A percentile compares a stretch with the other conserved stretches of the same genome.
Conservation (phyloP, 2,888 invertebrate genomes). For the Spodoptera picta region DNA sequence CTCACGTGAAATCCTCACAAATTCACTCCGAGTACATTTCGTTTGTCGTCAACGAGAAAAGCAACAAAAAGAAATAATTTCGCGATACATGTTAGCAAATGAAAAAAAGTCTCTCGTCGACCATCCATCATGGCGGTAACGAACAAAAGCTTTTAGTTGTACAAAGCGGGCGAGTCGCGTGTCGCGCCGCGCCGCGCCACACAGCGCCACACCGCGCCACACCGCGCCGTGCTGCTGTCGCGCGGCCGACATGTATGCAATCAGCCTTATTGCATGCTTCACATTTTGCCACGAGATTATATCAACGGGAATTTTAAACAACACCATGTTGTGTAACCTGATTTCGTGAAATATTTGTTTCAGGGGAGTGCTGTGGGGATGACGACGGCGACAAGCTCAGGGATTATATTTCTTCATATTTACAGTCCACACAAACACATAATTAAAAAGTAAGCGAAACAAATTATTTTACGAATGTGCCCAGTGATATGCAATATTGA, state of each 20-base stretch:
- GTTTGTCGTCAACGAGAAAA: constrained; percentile 44
- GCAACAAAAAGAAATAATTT: constrained; percentile 56
- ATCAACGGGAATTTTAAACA: constrained; percentile 41
- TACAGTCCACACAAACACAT: constrained; percentile 10
- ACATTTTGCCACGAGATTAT: constrained; percentile 36
- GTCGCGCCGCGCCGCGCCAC: constrained; percentile 38
- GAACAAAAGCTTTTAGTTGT: constrained; percentile 68
- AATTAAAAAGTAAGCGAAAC: too few species aligned
- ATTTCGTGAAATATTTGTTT: constrained; percentile 20
- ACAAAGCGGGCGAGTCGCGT: constrained; percentile 40
- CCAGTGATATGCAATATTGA: too few species aligned
- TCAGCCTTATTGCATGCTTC: constrained; percentile 53
- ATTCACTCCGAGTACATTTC: constrained; percentile 38
- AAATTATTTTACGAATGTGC: too few species aligned
- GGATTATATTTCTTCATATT: constrained; percentile 1
- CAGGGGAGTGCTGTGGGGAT: constrained; percentile 6
- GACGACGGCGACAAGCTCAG: neutral
- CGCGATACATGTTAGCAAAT: constrained; percentile 63
- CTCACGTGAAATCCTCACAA: constrained; percentile 35
- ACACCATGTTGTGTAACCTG: constrained; percentile 19
- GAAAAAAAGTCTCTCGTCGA: constrained; percentile 61
- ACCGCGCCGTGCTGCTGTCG: constrained; percentile 16
- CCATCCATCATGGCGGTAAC: constrained; percentile 64
- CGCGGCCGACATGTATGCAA: constrained; percentile 47
- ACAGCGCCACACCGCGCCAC: constrained; percentile 8